These are phyloP conservation scores for Girardinichthys multiradiatus DNA, from an alignment of 2,113 vertebrate species.

Conservation along the genomic window DNA sequence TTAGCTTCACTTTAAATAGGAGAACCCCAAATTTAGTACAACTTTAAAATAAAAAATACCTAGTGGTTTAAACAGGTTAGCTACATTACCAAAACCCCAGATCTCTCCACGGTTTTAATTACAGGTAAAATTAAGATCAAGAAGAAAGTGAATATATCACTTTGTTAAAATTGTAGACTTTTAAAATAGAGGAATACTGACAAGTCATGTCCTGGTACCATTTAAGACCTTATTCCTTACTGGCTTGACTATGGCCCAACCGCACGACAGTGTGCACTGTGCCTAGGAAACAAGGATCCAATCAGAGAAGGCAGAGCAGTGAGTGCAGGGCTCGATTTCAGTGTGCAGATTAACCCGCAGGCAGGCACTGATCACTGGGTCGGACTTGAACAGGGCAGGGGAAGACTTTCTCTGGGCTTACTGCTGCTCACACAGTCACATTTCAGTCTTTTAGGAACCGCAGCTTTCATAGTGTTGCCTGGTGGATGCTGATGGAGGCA, in stretches of 20 bases:
- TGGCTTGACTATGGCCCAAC: conserved; percentile 87
- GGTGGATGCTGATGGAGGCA: conserved; percentile 25
- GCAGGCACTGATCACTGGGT: conserved; percentile 81
- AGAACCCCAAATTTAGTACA: background rate
- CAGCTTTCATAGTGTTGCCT: conserved; percentile 11
- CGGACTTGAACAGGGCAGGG: conserved; percentile 57
- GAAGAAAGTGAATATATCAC: conserved; percentile 12
- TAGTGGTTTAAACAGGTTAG: background rate
- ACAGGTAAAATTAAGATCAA: conserved; percentile 27
- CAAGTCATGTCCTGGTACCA: conserved; percentile 92
- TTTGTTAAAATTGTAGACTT: conserved; percentile 61
- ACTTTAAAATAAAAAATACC: background rate
- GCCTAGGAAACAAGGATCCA: conserved; percentile 96
- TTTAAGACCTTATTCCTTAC: conserved; percentile 94
- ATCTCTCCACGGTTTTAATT: conserved; percentile 1
- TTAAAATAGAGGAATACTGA: conserved; percentile 73
- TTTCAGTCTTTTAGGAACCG: conserved; percentile 55
- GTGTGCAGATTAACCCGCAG: conserved; percentile 84
- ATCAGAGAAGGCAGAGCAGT: conserved; percentile 89
- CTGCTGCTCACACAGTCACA: conserved; percentile 59
- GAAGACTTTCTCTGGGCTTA: conserved; percentile 71
- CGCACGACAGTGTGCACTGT: conserved; percentile 92
- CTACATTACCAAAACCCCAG: background rate
- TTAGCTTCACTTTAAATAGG: background rate
- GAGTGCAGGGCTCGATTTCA: conserved; percentile 86